Conservation (phyloP, 2,797 vertebrate species). For the Pelobates cultripes region DNA sequence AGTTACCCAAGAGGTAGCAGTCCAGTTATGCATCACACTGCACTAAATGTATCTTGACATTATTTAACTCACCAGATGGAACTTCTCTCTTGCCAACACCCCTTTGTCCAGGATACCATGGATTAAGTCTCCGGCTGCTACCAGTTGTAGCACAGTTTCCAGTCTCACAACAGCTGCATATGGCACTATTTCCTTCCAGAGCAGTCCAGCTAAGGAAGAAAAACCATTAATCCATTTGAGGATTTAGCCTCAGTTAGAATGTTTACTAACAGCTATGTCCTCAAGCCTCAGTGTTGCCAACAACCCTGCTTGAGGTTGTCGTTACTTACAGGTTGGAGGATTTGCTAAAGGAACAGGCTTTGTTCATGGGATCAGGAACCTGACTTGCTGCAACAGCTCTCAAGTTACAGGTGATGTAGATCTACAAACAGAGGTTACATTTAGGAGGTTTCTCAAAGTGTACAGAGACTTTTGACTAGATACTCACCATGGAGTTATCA, state of each 20-base stretch:
- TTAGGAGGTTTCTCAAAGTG: neutral
- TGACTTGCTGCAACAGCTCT: conserved; percentile 61
- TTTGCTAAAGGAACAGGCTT: conserved; percentile 74
- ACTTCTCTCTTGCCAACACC: conserved; percentile 12
- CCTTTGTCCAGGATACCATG: neutral
- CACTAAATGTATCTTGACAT: neutral
- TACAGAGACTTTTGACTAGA: neutral
- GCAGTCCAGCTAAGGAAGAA: conserved; percentile 6
- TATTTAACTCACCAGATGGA: neutral
- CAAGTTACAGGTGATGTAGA: conserved; percentile 73
- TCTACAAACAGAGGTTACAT: conserved; percentile 49
- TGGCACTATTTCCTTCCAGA: neutral
- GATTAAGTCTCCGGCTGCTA: neutral
- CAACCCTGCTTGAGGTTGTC: too few species aligned
- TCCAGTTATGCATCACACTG: neutral
- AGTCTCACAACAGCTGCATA: conserved; percentile 30
- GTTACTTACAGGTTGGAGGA: conserved; percentile 49
- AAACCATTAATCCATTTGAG: neutral
- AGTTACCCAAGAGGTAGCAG: neutral
- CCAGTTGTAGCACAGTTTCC: neutral
- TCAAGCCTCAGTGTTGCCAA: neutral
- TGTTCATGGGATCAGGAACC: conserved; percentile 62
- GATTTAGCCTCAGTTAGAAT: too few species aligned
- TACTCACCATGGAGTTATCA: conserved; percentile 54
- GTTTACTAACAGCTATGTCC: too few species aligned